Evolutionary conservation across 2,113 vertebrate genomes (phyloP).

Genomic region (Myiozetetes cayanensis): DNA sequence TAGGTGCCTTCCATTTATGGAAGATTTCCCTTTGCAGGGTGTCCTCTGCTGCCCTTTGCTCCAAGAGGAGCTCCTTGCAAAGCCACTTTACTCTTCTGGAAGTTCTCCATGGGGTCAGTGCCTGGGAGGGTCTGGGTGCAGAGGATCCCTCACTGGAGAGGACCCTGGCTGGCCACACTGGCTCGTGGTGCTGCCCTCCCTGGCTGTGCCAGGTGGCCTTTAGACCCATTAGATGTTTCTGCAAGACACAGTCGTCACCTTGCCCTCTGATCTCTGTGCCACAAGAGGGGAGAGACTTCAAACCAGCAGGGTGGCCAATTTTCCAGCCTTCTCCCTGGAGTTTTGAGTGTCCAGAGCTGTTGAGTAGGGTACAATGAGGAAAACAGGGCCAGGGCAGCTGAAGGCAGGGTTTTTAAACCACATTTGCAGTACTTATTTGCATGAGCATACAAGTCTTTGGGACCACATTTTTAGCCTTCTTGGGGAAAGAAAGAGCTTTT

Average conservation of each 20-base stretch:
- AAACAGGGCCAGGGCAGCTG: background rate
- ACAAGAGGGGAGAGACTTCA: background rate
- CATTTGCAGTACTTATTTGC: background rate
- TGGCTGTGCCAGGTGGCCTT: background rate
- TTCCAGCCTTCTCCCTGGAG: background rate
- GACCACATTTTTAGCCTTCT: background rate
- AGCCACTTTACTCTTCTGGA: background rate
- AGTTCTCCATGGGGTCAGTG: accelerated
- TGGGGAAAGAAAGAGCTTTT: background rate
- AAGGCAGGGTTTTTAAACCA: background rate
- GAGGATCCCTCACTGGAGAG: background rate
- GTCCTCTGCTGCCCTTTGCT: background rate
- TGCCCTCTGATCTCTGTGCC: background rate
- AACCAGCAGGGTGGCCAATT: background rate
- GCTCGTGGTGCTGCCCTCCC: background rate
- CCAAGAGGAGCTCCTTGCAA: background rate
- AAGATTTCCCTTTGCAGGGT: background rate
- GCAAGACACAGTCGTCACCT: background rate
- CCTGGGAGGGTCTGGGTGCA: background rate
- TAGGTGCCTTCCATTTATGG: background rate
- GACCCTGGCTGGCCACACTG: background rate
- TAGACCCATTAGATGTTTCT: background rate
- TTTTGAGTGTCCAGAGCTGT: background rate
- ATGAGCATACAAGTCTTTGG: background rate
- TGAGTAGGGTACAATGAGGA: background rate